Evolutionary conservation across 1,140 invertebrate species (phyloP).

Genomic region (Onthophagus taurus): DNA sequence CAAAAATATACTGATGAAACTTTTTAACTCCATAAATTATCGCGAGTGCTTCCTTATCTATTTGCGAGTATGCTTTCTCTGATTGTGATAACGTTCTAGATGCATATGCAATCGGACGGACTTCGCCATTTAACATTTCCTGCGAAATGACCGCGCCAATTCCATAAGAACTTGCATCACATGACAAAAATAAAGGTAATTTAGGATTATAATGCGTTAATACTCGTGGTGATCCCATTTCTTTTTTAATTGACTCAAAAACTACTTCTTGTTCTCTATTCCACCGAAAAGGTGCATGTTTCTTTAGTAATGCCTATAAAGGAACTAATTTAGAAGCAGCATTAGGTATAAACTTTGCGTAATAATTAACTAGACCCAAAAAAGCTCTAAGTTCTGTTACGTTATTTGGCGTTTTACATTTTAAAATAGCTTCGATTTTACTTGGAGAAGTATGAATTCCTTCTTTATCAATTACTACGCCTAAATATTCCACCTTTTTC

Average conservation of each 20-base stretch:
- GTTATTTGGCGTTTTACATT: background rate
- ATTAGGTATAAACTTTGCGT: constrained; percentile 8
- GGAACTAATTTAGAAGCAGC: background rate
- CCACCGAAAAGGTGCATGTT: constrained; percentile 4
- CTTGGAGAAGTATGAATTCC: constrained; percentile 1
- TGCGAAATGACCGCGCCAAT: constrained; percentile 14
- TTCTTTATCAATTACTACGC: constrained; percentile 2
- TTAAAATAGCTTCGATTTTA: constrained; percentile 4
- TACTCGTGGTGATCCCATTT: background rate
- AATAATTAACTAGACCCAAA: constrained; percentile 7
- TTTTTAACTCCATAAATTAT: constrained; percentile 6
- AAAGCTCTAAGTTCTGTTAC: constrained; percentile 3
- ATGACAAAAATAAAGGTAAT: constrained; percentile 8
- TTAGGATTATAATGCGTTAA: constrained; percentile 7
- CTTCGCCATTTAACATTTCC: background rate
- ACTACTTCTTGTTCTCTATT: constrained; percentile 2
- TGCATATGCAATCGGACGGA: background rate
- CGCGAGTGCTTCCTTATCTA: constrained; percentile 7
- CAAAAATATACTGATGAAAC: constrained; percentile 6
- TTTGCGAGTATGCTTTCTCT: background rate
- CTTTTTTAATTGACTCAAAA: background rate
- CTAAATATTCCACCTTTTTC: constrained; percentile 3
- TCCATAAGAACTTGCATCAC: constrained; percentile 6
- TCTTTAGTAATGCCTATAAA: constrained; percentile 6
- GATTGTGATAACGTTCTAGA: constrained; percentile 11